Evolutionary conservation across 2,113 vertebrate genomes (phyloP).

Genomic region (Pitta sordida): DNA sequence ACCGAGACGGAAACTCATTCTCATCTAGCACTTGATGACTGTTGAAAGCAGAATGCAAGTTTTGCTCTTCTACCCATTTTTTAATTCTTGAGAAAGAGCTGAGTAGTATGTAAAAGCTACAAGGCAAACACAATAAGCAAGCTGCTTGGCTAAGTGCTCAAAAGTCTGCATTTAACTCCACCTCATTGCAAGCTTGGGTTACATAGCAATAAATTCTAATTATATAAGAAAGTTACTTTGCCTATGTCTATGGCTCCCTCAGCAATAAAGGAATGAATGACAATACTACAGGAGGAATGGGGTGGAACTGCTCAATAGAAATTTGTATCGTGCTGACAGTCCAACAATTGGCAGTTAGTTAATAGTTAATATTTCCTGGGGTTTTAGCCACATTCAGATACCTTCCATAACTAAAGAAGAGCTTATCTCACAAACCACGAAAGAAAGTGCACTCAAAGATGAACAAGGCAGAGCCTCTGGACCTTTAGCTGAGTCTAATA

Average conservation of each 20-base stretch:
- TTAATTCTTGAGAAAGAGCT: not conserved
- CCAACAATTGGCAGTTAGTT: not conserved
- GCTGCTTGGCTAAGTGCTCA: not conserved
- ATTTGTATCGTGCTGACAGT: not conserved
- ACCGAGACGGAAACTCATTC: not conserved
- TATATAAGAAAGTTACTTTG: slow-evolving; percentile 4
- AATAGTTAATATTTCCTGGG: not conserved
- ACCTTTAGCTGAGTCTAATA: not conserved
- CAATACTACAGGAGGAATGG: not conserved
- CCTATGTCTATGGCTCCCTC: not conserved
- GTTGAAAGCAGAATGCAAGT: not conserved
- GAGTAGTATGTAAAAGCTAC: not conserved
- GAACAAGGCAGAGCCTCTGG: not conserved
- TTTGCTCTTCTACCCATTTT: not conserved
- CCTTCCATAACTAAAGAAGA: not conserved
- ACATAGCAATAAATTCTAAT: not conserved
- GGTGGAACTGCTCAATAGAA: not conserved
- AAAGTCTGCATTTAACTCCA: not conserved
- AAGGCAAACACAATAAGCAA: not conserved
- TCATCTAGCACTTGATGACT: not conserved
- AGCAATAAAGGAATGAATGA: not conserved
- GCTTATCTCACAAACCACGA: not conserved
- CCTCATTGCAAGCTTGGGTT: not conserved
- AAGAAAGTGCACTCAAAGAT: not conserved
- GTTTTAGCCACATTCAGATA: not conserved